phyloP scores from a whole-genome alignment of 2,113 vertebrate species.

The Lasiurus borealis region DNA sequence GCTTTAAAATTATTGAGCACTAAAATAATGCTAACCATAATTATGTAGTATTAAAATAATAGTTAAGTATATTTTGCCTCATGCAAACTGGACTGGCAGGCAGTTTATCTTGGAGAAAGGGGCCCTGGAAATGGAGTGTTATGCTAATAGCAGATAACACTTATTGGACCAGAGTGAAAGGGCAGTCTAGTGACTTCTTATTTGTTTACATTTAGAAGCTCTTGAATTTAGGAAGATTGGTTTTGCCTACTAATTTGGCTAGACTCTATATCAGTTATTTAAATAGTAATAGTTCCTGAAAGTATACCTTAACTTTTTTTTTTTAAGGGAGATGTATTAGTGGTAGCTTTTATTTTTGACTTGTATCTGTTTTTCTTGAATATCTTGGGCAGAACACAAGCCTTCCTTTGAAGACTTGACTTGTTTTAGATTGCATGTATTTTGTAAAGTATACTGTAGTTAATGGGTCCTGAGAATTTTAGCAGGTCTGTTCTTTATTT shows the following conservation, averaged over 20 bases:
- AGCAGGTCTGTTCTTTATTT: conserved; percentile 19
- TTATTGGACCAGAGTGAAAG: conserved; percentile 44
- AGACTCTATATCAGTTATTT: conserved; percentile 42
- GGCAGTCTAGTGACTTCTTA: conserved; percentile 22
- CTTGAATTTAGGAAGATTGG: conserved; percentile 59
- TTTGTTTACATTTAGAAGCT: conserved; percentile 59
- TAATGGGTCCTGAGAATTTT: conserved; percentile 45
- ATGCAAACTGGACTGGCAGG: conserved; percentile 32
- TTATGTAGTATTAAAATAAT: conserved; percentile 58
- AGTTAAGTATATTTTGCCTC: neutral
- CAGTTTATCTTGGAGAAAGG: conserved; percentile 67
- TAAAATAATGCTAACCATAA: conserved; percentile 40
- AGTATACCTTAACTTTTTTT: conserved; percentile 26
- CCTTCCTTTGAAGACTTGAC: conserved; percentile 29
- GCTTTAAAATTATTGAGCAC: conserved; percentile 65
- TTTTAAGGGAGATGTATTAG: conserved; percentile 19
- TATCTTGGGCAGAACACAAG: conserved; percentile 23
- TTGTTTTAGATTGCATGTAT: conserved; percentile 50
- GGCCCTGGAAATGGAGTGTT: conserved; percentile 59
- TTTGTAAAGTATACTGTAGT: conserved; percentile 41
- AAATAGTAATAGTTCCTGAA: conserved; percentile 47
- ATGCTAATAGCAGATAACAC: conserved; percentile 68
- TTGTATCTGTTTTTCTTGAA: conserved; percentile 11
- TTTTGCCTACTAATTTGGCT: conserved; percentile 48
- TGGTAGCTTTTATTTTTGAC: conserved; percentile 48